Percentiles rank a stretch among this genome's conserved stretches.
Conservation (phyloP, 2,113 vertebrate genomes). For the Tenebrosternarchus preto region DNA sequence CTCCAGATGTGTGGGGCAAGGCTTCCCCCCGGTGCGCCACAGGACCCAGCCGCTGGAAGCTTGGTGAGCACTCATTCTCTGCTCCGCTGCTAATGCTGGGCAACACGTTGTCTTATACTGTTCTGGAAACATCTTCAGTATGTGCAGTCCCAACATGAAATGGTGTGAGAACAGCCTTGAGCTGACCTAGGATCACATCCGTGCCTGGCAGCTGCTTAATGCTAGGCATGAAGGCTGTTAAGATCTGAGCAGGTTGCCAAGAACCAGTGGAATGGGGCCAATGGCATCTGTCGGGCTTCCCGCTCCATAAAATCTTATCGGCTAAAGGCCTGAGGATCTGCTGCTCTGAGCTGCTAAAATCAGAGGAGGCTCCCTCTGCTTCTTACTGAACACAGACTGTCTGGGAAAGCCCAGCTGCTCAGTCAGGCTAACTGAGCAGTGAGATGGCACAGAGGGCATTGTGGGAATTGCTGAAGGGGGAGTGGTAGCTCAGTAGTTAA, state of each 20-base stretch:
- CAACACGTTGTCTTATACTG: neutral
- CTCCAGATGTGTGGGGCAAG: conserved; percentile 96
- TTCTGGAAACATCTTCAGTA: neutral
- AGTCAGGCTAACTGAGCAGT: too few species aligned
- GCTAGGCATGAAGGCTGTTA: too few species aligned
- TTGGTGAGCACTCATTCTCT: conserved; percentile 83
- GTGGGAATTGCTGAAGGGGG: too few species aligned
- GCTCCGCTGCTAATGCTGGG: neutral
- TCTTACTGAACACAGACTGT: too few species aligned
- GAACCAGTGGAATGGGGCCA: neutral
- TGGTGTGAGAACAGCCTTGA: neutral
- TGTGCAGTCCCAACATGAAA: neutral
- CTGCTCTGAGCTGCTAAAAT: conserved; percentile 51
- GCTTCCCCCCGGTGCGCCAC: conserved; percentile 72
- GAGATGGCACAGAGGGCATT: too few species aligned
- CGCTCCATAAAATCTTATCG: conserved; percentile 24
- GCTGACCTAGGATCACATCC: neutral
- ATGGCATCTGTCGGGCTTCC: neutral
- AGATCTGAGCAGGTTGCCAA: too few species aligned
- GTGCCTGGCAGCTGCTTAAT: too few species aligned
- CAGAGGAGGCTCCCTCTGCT: conserved; percentile 33
- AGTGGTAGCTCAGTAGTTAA: too few species aligned
- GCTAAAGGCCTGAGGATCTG: conserved; percentile 35
- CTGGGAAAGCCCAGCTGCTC: too few species aligned
- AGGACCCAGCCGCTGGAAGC: conserved; percentile 83